Conservation (phyloP, 2,888 invertebrate species). For the Synanthedon andrenaeformis region DNA sequence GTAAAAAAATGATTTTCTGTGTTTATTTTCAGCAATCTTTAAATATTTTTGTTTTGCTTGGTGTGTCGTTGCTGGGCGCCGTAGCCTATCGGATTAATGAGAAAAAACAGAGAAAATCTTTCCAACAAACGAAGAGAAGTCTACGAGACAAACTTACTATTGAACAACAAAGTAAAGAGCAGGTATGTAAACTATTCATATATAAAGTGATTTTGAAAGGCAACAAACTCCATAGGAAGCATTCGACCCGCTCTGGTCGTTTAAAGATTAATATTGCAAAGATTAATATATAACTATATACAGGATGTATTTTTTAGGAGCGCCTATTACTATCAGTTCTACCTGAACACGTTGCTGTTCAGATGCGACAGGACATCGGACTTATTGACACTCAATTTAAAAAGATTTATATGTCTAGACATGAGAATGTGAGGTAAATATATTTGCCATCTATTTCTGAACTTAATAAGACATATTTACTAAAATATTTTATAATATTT, state of each 20-base stretch:
- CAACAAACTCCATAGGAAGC: no score
- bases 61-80: conserved; percentile 80
- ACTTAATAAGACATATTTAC: neutral
- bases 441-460: conserved; percentile 1
- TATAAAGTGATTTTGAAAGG: no score
- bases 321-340: conserved; percentile 90
- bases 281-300: neutral
- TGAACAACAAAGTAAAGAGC: conserved; percentile 93
- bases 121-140: conserved; percentile 90
- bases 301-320: conserved; percentile 74
- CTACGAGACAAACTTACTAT: conserved; percentile 92
- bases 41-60: conserved; percentile 76
- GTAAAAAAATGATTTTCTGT: no score
- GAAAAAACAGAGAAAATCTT: conserved; percentile 88
- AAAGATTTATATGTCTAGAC: conserved; percentile 97
- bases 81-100: conserved; percentile 77
- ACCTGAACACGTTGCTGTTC: conserved; percentile 95
- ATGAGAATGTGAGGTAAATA: conserved; percentile 93
- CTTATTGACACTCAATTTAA: conserved; percentile 94
- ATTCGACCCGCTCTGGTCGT: no score
- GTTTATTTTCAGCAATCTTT: conserved; percentile 72
- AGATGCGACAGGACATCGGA: conserved; percentile 95
- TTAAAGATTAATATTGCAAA: no score
- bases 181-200: conserved; percentile 63
- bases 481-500: neutral